Evolutionary conservation across 2,888 invertebrate genomes (phyloP).

Genomic region (Pollenia labialis): DNA sequence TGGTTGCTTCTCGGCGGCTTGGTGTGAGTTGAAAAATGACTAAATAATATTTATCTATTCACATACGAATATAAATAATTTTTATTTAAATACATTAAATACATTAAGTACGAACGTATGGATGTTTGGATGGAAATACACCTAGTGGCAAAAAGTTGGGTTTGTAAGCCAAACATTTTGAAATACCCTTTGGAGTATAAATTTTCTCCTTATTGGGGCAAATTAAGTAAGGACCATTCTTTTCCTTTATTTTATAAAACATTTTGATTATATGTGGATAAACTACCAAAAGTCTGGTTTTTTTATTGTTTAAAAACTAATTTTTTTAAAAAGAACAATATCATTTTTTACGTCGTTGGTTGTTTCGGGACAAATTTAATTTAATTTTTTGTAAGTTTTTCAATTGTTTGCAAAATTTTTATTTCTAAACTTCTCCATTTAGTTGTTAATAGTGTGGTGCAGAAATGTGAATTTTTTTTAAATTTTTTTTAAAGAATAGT

Average conservation of each 20-base stretch:
- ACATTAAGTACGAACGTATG: not conserved
- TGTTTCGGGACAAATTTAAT: not conserved
- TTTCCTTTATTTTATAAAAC: too few relatives aligned
- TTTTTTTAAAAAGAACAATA: too few relatives aligned
- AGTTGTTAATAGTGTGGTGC: constrained; percentile 8
- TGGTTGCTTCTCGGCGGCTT: constrained; percentile 22
- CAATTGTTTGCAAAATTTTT: constrained; percentile 19
- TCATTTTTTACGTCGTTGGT: not conserved
- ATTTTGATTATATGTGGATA: too few relatives aligned
- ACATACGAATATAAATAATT: constrained; percentile 22
- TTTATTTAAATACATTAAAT: constrained; percentile 16
- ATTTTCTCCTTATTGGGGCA: not conserved
- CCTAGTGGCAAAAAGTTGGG: not conserved
- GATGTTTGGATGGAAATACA: not conserved
- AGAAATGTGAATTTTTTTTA: not conserved
- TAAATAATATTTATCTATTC: constrained; percentile 24
- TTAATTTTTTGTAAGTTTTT: not conserved
- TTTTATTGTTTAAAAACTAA: too few relatives aligned
- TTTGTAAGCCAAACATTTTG: too few relatives aligned
- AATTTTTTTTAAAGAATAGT: too few relatives aligned
- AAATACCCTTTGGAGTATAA: not conserved
- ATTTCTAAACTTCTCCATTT: not conserved
- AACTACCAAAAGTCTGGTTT: too few relatives aligned
- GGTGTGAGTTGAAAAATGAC: constrained; percentile 30
- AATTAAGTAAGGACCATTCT: too few relatives aligned